Evolutionary conservation across 2,888 invertebrate genomes (phyloP).

Genomic region (Anoplius nigerrimus): DNA sequence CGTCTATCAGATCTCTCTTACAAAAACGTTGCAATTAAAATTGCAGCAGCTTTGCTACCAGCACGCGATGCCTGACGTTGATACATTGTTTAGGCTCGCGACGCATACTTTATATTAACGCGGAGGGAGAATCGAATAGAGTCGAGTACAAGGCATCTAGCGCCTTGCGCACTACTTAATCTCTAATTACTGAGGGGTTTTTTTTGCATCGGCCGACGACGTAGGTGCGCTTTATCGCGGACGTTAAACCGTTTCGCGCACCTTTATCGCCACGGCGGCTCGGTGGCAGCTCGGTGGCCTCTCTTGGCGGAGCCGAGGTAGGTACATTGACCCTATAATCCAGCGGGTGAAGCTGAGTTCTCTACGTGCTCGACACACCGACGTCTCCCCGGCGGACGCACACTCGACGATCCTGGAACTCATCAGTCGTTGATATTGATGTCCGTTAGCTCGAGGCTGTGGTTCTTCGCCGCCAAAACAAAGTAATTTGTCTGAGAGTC

Average conservation of each 20-base stretch:
- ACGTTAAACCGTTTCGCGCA: too few relatives aligned
- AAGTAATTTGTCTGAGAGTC: constrained; percentile 53
- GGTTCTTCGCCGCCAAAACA: constrained; percentile 50
- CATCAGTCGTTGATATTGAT: constrained; percentile 47
- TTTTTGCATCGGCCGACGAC: neutral
- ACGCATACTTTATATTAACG: neutral
- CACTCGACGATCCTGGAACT: too few relatives aligned
- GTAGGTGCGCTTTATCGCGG: neutral
- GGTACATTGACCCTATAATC: too few relatives aligned
- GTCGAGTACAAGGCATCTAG: too few relatives aligned
- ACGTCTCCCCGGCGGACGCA: too few relatives aligned
- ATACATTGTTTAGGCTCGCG: constrained; percentile 12
- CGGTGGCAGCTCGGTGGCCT: too few relatives aligned
- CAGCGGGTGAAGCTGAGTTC: too few relatives aligned
- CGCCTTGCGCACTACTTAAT: constrained; percentile 14
- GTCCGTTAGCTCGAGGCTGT: constrained; percentile 32
- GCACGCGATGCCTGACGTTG: constrained; percentile 4
- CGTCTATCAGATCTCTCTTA: constrained; percentile 16
- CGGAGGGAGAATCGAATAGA: neutral
- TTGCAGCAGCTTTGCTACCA: neutral
- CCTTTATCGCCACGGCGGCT: too few relatives aligned
- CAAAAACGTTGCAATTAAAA: constrained; percentile 31
- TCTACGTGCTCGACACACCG: too few relatives aligned
- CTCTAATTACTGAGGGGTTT: neutral
- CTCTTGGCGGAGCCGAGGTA: too few relatives aligned